Percentiles rank a stretch among this genome's conserved stretches.
phyloP scores from a whole-genome alignment of 1,140 invertebrate genomes.

The Araneus ventricosus region DNA sequence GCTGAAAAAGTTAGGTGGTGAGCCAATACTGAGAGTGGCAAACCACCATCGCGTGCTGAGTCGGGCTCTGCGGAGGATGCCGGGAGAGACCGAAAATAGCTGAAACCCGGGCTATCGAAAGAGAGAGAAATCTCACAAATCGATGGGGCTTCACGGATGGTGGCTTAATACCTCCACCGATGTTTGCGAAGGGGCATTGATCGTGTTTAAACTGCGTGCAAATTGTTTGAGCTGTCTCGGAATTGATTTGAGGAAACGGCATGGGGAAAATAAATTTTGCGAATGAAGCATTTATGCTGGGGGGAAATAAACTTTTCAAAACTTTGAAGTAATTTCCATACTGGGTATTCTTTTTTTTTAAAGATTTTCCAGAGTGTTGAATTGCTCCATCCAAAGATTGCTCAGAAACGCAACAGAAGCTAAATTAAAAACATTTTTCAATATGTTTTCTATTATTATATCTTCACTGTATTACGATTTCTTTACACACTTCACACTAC shows the following conservation, averaged over 20 bases:
- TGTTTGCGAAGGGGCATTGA: conserved; percentile 2
- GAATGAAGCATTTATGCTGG: too few species aligned
- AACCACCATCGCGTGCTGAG: neutral
- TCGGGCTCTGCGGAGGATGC: neutral
- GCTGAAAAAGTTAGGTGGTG: too few species aligned
- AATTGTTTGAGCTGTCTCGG: conserved; percentile 9
- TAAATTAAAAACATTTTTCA: too few species aligned
- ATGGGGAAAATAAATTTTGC: neutral
- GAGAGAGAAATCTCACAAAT: neutral
- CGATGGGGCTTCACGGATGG: neutral
- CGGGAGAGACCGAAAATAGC: neutral
- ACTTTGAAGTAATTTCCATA: neutral
- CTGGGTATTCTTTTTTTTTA: too few species aligned
- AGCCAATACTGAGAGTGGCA: too few species aligned
- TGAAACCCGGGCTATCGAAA: neutral
- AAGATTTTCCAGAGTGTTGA: too few species aligned
- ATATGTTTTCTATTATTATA: too few species aligned
- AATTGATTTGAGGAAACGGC: neutral
- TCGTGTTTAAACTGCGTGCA: conserved; percentile 30
- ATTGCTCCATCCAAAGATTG: too few species aligned
- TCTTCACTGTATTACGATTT: too few species aligned
- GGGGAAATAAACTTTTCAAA: neutral
- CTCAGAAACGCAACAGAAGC: too few species aligned
- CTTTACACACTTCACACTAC: too few species aligned
- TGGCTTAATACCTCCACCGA: conserved; percentile 4